Percentiles rank a stretch among this genome's conserved stretches.
Conservation (phyloP, 2,797 vertebrate species). For the Manis pentadactyla region DNA sequence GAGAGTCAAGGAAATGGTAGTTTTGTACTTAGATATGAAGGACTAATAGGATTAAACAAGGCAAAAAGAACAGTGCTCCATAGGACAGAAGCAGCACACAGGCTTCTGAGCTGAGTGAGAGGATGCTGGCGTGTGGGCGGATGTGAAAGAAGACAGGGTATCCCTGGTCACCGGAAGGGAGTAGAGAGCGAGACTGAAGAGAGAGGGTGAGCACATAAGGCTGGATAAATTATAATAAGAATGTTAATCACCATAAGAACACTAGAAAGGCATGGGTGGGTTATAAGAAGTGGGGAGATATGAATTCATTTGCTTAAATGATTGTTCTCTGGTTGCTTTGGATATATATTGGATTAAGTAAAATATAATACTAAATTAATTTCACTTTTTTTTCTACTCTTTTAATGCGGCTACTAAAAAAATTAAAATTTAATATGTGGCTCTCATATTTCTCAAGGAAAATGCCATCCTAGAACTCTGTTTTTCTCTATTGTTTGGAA, state of each 20-base stretch:
- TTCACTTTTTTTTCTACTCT: background rate
- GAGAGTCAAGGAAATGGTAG: background rate
- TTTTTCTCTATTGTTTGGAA: background rate
- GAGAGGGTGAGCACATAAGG: background rate
- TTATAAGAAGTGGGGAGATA: background rate
- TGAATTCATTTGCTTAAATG: background rate
- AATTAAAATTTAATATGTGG: background rate
- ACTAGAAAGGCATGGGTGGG: background rate
- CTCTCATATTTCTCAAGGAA: background rate
- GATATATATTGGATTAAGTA: background rate
- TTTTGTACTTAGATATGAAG: background rate
- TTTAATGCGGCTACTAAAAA: background rate
- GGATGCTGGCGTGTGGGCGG: background rate
- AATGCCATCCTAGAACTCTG: background rate
- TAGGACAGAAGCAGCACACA: background rate
- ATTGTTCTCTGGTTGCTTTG: background rate
- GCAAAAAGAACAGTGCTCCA: background rate
- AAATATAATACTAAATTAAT: constrained; percentile 9
- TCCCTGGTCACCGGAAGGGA: background rate
- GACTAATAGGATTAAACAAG: background rate
- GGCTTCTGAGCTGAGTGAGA: background rate
- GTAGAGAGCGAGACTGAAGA: background rate
- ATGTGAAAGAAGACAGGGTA: background rate
- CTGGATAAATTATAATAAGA: background rate
- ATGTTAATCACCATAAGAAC: background rate